Evolutionary conservation across 1,140 invertebrate genomes (phyloP), one percentile per base, ranked within the genome.

Genomic region (Physella acuta): DNA sequence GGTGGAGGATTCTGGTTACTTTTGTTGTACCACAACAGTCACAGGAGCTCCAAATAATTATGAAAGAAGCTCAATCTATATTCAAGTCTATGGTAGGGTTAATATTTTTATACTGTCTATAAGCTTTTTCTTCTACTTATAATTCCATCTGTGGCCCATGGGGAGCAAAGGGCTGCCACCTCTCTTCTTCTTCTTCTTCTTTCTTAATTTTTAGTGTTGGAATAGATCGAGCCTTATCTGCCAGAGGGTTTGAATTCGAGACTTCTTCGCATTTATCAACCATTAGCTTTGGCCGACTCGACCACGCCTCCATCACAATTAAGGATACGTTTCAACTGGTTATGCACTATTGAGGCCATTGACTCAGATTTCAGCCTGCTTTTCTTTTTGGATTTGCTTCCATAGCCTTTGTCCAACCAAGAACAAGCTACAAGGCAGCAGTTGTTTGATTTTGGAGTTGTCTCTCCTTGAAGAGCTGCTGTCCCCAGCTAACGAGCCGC

Each of bases 41-140:
- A 52, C 44, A 16, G 0, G 30, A 1, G 30, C 49, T 36, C 28
- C 11, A 2, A 52, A 33, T 28, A 52, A 26, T 1, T 52, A 33
- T 33, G 44, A 64, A 36, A 36, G 26, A 16, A 20, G 39, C 30
- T 53, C 62, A 3, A 30, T 53, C 0, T 3, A 26, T 4, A 34
- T 64, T n/a, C 49, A 49, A 31, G 62, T 64, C 36, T 52, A 64
- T 53, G 62, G 62, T 64, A 33, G 2, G 62, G 49, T 26, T 20
- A 24, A 14, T 8, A 14, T 55, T 55, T 24, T 55, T 30, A 8
- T 30, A 8, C 11, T 8, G 24, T 55, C 8, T 55, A 24, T 55
- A 5, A 30, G 28, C 8, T 11, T 8, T 20, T 24, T 55, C 8
- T 20, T 24, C 8, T 24, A 55, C 8, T 5, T 24, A 20, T 8